A percentile compares a stretch with the other conserved stretches of the same genome.
Conservation (phyloP, 2,113 vertebrate genomes). For the Labeo rohita region DNA sequence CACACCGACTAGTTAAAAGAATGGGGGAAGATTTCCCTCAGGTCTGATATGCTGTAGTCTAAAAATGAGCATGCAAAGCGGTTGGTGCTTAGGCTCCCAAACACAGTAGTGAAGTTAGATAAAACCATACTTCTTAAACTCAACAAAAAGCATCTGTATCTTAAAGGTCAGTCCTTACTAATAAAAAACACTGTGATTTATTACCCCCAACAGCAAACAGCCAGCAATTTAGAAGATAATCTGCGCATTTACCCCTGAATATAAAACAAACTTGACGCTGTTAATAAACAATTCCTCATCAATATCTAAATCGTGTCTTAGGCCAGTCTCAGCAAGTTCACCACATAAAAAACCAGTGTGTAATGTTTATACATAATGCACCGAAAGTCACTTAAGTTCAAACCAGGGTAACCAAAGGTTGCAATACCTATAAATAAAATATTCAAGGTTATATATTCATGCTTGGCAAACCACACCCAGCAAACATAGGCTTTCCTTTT, state of each 20-base stretch:
- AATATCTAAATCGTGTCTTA: background rate
- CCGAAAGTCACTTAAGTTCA: background rate
- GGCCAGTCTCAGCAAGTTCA: background rate
- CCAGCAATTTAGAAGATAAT: background rate
- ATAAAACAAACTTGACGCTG: background rate
- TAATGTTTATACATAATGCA: background rate
- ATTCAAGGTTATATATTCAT: background rate
- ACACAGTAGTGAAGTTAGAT: background rate
- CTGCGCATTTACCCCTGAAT: background rate
- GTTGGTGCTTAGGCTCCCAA: background rate
- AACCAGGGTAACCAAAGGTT: constrained; percentile 28
- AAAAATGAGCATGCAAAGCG: background rate
- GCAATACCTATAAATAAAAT: background rate
- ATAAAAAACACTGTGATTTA: background rate
- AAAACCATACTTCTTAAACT: background rate
- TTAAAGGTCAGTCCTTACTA: constrained; percentile 15
- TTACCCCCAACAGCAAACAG: background rate
- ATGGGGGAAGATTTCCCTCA: constrained; percentile 7
- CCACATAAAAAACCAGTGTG: background rate
- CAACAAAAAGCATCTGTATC: background rate
- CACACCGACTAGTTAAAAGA: background rate
- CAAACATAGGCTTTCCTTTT: constrained; percentile 28
- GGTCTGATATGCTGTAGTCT: background rate
- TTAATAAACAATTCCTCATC: background rate
- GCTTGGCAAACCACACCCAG: constrained; percentile 10